phyloP scores from a whole-genome alignment of 2,888 invertebrate genomes.

The Tineola bisselliella region DNA sequence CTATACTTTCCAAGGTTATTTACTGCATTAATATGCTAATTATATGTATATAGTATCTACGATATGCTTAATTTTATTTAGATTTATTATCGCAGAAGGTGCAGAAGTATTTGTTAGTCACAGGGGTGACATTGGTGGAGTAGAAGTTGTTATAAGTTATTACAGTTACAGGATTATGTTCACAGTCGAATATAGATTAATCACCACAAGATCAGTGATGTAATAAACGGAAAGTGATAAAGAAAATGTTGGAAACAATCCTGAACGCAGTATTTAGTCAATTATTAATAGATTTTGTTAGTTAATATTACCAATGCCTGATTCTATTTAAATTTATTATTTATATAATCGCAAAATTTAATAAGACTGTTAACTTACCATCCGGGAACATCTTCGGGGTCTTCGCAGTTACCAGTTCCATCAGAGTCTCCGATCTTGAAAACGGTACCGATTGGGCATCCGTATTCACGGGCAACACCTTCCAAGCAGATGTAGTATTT shows the following conservation, averaged over 20 bases:
- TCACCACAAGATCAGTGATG: conserved; percentile 41
- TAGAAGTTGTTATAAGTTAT: conserved; percentile 42
- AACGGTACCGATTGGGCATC: conserved; percentile 94
- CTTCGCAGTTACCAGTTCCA: conserved; percentile 92
- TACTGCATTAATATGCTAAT: conserved; percentile 27
- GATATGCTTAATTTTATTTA: background rate
- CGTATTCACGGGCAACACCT: conserved; percentile 90
- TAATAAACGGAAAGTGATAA: background rate
- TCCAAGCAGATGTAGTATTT: conserved; percentile 96
- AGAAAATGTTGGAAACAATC: conserved; percentile 15
- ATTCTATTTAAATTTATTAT: background rate
- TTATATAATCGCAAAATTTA: background rate
- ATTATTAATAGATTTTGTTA: conserved; percentile 7
- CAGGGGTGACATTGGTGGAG: conserved; percentile 49
- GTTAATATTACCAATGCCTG: background rate
- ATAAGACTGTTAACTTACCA: conserved; percentile 73
- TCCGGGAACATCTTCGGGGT: conserved; percentile 95
- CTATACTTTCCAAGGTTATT: conserved; percentile 33
- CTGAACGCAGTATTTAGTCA: background rate
- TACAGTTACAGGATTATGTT: conserved; percentile 24
- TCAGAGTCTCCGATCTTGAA: conserved; percentile 94
- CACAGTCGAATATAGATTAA: conserved; percentile 21
- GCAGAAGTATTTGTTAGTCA: conserved; percentile 63
- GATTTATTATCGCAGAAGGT: conserved; percentile 22
- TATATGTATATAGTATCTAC: background rate